These are phyloP conservation scores for Callyntrura guangdongensis DNA, from an alignment of 2,888 invertebrate species.

Conservation along the genomic window DNA sequence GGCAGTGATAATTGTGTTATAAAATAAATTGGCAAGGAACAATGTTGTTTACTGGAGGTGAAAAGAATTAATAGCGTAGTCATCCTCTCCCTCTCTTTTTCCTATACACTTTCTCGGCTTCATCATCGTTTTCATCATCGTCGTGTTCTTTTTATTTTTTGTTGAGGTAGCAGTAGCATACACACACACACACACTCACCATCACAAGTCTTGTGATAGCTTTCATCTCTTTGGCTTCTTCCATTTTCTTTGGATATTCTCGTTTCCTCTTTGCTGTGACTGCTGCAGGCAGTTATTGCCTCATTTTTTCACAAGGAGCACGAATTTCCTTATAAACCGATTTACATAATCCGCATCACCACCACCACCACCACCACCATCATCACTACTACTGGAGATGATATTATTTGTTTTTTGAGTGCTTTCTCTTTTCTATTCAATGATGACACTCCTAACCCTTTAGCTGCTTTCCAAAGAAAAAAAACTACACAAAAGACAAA, in stretches of 20 bases:
- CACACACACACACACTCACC: too few species aligned
- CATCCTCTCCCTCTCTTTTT: not conserved
- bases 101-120: not conserved
- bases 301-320: not conserved
- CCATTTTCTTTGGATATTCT: not conserved
- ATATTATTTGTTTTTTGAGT: not conserved
- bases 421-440: conserved; percentile 1
- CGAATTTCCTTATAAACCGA: not conserved
- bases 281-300: conserved; percentile 13
- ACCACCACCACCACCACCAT: too few species aligned
- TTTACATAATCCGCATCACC: not conserved
- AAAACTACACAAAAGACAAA: too few species aligned
- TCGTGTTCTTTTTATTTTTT: not conserved
- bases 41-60: not conserved
- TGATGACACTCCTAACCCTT: too few species aligned
- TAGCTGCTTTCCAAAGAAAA: too few species aligned
- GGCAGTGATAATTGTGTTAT: conserved; percentile 9
- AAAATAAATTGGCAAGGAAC: conserved; percentile 16
- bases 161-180: not conserved
- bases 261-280: not conserved
- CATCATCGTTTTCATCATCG: not conserved
- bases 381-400: not conserved
- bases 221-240: not conserved
- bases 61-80: conserved; percentile 29
- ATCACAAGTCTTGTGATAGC: too few species aligned